Base-by-base conservation (phyloP, 2,888 invertebrate genomes). In the Cataglyphis albicans region DNA sequence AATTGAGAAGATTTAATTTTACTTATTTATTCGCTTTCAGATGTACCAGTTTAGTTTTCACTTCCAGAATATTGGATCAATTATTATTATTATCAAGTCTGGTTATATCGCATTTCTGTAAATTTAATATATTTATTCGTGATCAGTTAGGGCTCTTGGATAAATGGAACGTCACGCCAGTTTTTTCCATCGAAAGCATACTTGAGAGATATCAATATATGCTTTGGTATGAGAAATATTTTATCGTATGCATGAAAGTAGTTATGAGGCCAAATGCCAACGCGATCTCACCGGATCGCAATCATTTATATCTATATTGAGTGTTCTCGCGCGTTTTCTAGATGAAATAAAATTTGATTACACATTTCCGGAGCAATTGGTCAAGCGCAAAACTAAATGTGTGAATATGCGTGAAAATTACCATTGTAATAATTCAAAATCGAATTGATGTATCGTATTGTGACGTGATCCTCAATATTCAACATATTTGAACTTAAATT, bases 181-280 rank as follows among this genome's bases (percentile, higher is more conserved):
- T 35, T 48, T 75, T 38, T 41, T 78, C 44, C 35, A 72, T 70
- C 52, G 61, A 55, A 64, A 72, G 68, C 84, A 74, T 84, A 67
- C 74, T 29, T 75, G 73, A 68, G 63, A 70, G 82, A 67, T 81
- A 90, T 88, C 82, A 87, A 87, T 90, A 87, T 90, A 87, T 85
- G 75, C 85, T 55, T 74, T 29, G 88, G 83, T 80, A 88, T 88
- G 89, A 83, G 68, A 83, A 68, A 67, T 81, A 90, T 90, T 87
- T 87, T 89, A 90, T 89, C 76, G 83, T 83, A 63, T 73, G 52
- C 74, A 59, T 15, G 64, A 73, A 57, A 82, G 44, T 86, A 85
- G 87, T 88, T 90, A 90, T 89, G 86, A 57, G 90, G 81, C 67
- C 86, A 83, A 90, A 89, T 90, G 32, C 86, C 88, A 41, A 59